Conservation (phyloP, 2,888 invertebrate species). For the Euzetes globulus region DNA sequence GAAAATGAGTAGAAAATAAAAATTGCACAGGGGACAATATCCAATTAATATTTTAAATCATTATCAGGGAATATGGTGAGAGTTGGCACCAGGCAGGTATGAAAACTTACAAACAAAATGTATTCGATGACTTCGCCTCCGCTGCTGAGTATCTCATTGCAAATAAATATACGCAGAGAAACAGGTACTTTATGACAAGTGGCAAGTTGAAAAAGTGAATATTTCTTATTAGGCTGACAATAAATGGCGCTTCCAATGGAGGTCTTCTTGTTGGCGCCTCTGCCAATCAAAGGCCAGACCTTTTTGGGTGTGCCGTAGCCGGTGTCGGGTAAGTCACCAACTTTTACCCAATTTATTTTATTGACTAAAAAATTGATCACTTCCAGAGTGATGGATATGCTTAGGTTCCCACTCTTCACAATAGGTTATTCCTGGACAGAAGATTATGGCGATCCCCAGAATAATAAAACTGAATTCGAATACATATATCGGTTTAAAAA, state of each 20-base stretch:
- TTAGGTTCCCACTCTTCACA: slow-evolving; percentile 32
- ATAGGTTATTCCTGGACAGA: slow-evolving; percentile 33
- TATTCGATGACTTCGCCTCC: slow-evolving; percentile 33
- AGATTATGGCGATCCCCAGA: slow-evolving; percentile 31
- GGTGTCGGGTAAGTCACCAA: slow-evolving; percentile 30
- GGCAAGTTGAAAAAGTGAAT: too few relatives aligned
- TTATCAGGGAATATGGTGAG: slow-evolving; percentile 30
- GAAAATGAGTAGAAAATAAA: too few relatives aligned
- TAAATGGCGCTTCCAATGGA: slow-evolving; percentile 33
- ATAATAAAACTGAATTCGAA: slow-evolving; percentile 15
- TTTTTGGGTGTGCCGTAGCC: slow-evolving; percentile 30
- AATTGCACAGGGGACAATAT: too few relatives aligned
- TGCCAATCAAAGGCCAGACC: slow-evolving; percentile 28
- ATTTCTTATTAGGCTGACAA: background rate
- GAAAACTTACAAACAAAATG: slow-evolving; percentile 31
- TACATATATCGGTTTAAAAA: slow-evolving; percentile 40
- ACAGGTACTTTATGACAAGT: background rate
- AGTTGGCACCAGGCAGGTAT: slow-evolving; percentile 32
- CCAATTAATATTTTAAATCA: too few relatives aligned
- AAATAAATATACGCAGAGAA: slow-evolving; percentile 28
- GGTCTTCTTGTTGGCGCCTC: slow-evolving; percentile 28
- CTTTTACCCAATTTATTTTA: background rate
- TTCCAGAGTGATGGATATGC: slow-evolving; percentile 35
- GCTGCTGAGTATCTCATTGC: slow-evolving; percentile 25
- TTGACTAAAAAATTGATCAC: too few relatives aligned